phyloP scores from a whole-genome alignment of 2,888 invertebrate species.

The Eilema griseolum region DNA sequence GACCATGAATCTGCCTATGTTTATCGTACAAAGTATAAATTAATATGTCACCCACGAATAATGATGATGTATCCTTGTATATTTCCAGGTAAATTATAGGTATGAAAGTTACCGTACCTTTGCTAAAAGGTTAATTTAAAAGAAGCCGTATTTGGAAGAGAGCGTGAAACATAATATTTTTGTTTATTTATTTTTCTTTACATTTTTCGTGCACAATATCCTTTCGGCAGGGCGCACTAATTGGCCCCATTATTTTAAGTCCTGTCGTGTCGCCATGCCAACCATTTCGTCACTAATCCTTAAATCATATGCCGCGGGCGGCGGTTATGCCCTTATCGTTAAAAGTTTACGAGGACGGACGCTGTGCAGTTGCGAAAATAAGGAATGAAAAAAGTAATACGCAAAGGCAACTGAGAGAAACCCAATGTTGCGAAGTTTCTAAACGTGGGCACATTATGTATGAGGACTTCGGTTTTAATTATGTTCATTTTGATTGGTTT shows the following conservation, averaged over 20 bases:
- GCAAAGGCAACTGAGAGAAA: neutral
- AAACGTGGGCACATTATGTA: neutral
- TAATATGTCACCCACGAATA: no score
- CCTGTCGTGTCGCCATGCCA: conserved; percentile 32
- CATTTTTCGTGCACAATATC: neutral
- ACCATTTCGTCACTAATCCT: conserved; percentile 45
- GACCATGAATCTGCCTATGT: no score
- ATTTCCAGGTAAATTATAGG: neutral
- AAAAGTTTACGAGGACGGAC: conserved; percentile 35
- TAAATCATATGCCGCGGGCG: conserved; percentile 32
- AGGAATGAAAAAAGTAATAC: conserved; percentile 6
- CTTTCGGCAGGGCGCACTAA: conserved; percentile 47
- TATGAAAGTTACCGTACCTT: neutral
- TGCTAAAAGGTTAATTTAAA: neutral
- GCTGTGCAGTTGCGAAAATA: conserved; percentile 10
- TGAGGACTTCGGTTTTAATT: neutral
- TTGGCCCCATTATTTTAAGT: conserved; percentile 47
- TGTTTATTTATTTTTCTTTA: neutral
- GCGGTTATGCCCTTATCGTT: conserved; percentile 31
- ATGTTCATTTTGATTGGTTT: neutral
- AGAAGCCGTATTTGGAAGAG: neutral
- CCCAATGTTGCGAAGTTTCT: neutral
- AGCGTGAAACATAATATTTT: neutral
- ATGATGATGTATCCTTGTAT: neutral
- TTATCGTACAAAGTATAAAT: no score